Evolutionary conservation across 2,888 invertebrate species (phyloP), one percentile per base, ranked within the genome.

Genomic region (Cheilosia scutellata): DNA sequence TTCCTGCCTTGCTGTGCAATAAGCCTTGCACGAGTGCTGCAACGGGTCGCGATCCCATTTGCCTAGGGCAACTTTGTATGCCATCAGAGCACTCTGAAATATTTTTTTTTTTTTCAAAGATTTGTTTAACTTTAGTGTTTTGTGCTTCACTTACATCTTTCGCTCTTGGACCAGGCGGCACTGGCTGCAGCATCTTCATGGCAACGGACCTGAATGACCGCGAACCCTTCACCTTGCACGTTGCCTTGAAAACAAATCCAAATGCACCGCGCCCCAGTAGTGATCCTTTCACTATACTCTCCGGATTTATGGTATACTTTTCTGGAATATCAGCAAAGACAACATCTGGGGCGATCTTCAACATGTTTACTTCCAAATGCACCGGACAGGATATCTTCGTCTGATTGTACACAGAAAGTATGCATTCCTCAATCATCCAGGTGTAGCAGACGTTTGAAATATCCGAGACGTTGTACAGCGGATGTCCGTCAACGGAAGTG

Each of bases 381-480:
- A 94, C 93, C 0, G 97, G 96, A 90, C 99, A 99, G 65, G 94
- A 94, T 49, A 98, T 90, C 5, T 94, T 93, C 88, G 94, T 94
- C 72, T 94, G 94, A 89, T 95, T 95, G 92, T 97, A 96, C 0
- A 97, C 97, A 0, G 96, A 95, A 71, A 98, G 94, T 90, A 99
- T 98, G 93, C 99, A 99, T 92, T 98, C 97, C 93, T 99, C 99
- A 29, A 99, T 96, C 93, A 97, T 96, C 97, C 98, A 98, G 9
- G 96, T 94, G 89, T 96, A 96, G 82, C 94, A 94, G 72, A 93
- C 92, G 87, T 91, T 93, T 13, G 90, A 90, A 68, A 89, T 90
- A 40, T 92, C 92, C 1, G 91, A 74, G 88, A 89, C 89, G 84
- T 93, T 92, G 89, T 93, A 92, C 5, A 93, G 63, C 0, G 95